Evolutionary conservation across 2,797 vertebrate species (phyloP), one percentile per base, ranked within the genome.

Genomic region (Okamejei kenojei): DNA sequence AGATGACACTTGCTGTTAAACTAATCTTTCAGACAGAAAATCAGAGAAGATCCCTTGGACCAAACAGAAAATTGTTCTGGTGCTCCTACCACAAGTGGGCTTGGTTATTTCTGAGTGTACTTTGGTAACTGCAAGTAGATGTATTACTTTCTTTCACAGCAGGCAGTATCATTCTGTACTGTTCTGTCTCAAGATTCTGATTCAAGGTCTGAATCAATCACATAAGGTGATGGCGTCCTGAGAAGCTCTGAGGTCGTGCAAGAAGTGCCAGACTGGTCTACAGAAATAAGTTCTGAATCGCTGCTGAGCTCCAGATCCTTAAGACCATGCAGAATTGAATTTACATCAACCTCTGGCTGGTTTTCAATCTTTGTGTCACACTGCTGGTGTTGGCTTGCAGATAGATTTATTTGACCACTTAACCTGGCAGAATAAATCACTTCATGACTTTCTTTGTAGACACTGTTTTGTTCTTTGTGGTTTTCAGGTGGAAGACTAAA

Each of bases 281-380:
- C 93, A 0, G 94, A 94, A 3, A 94, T 94, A 7, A 94, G 93
- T 92, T 95, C 96, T 26, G 94, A 11, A 29, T 93, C 95, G 10
- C 17, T 8, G 0, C 94, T 96, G 91, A 97, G 94, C 32, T 95
- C 93, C 32, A 98, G 95, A 0, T 96, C 95, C 7, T 95, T 76
- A 38, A 92, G 26, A 76, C 45, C 45, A 93, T 93, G 95, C 76
- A 94, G 94, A 73, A 95, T 10, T 1, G 90, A 93, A 81, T 54
- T 94, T 68, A 94, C 3, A 0, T 94, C 93, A n/a, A 88, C 17
- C 38, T 93, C 94, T 45, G 71, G 13, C 0, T 9, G 65, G 38
- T 35, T 90, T 74, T 93, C n/a, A 10, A 29, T 0, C 58, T 0
- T 45, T 74, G 35, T 45, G 45, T 15, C 71, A 76, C 68, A 45